Evolutionary conservation across 2,113 vertebrate species (phyloP), one percentile per base, ranked within the genome.

Genomic region (Urocolius indicus): DNA sequence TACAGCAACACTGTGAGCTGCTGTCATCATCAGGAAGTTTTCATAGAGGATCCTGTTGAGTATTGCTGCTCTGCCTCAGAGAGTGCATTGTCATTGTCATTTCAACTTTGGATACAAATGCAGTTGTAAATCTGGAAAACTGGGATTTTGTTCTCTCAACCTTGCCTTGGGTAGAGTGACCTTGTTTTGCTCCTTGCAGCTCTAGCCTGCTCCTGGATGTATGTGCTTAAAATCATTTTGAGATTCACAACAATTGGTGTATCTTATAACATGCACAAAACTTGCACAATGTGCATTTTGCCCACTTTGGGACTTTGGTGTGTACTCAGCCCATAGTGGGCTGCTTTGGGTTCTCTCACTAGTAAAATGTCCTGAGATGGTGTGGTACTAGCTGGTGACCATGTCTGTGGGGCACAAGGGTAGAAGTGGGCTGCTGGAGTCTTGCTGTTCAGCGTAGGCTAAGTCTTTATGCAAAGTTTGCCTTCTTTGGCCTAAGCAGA

Each of bases 401-500:
- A 59, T 29, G 8, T 54, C 49, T 84, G 32, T 32, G 34, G 59
- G 32, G 20, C 62, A 16, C 36, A 49, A 27, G 43, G 46, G 30
- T 62, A 41, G 65, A 27, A 49, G 30, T 17, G 36, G 26, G 27
- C 32, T 74, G 46, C 46, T 61, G 55, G 17, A 26, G 11, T 32
- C 29, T 49, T 71, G 46, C 26, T 51, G 1, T 36, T 80, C 18
- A n/a, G 7, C 16, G 21, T 24, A 59, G 49, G 20, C 4, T 14
- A 36, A 9, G 45, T 38, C 12, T 80, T 8, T 9, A 2, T 17
- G 41, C 38, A 30, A 5, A 21, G 5, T 59, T 67, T 83, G 30
- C 10, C 16, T 84, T 69, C 14, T 16, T 8, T 1, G 0, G 16
- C 38, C 30, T 11, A 36, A 38, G 21, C 2, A 0, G 55, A 1